phyloP scores from a whole-genome alignment of 2,888 invertebrate species.

The Melitaea athalia region DNA sequence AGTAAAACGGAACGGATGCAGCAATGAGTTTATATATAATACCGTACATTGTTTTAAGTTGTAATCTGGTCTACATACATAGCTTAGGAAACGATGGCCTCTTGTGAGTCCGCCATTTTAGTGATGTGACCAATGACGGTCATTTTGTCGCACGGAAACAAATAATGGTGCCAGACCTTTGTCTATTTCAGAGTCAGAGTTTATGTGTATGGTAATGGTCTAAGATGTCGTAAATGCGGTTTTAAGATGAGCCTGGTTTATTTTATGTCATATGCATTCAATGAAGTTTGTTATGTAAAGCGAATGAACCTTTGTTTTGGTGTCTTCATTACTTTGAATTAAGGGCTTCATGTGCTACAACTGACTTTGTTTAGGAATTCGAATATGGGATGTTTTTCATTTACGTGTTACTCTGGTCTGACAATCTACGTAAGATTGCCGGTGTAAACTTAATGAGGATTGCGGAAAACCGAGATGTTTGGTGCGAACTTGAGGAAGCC shows the following conservation, averaged over 20 bases:
- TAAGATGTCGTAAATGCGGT: conserved; percentile 38
- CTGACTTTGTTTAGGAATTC: no score
- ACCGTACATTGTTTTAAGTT: neutral
- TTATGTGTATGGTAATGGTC: conserved; percentile 45
- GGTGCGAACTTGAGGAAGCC: no score
- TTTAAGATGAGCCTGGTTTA: conserved; percentile 37
- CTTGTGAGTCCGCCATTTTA: conserved; percentile 50
- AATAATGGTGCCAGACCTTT: conserved; percentile 55
- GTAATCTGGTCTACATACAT: conserved; percentile 1
- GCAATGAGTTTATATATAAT: conserved; percentile 3
- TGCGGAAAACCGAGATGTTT: no score
- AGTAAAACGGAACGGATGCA: neutral
- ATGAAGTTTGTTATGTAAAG: neutral
- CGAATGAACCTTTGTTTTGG: neutral
- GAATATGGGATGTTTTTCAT: no score
- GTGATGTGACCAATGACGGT: conserved; percentile 48
- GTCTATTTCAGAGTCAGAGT: conserved; percentile 48
- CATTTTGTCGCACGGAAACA: conserved; percentile 52
- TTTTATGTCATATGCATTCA: conserved; percentile 32
- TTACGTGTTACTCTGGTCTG: no score
- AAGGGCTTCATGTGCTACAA: no score
- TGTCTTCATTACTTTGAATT: neutral
- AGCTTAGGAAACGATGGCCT: conserved; percentile 10
- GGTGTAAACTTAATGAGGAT: no score
- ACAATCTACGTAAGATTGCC: no score